A percentile compares a stretch with the other conserved stretches of the same genome.
Conservation (phyloP, 2,888 invertebrate species). For the Synanthedon formicaeformis region DNA sequence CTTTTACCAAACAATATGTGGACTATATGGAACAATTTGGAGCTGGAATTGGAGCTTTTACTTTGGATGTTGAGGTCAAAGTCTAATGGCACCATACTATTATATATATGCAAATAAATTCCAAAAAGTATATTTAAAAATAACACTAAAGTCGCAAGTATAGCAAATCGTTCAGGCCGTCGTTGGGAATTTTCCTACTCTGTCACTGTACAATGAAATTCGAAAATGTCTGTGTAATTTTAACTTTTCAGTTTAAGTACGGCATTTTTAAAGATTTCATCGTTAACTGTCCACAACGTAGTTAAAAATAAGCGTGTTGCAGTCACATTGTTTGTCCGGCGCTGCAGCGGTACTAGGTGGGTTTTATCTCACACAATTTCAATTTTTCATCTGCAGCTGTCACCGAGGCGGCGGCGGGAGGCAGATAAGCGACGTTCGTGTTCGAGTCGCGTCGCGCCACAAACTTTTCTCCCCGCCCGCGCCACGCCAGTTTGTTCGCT, state of each 20-base stretch:
- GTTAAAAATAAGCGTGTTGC: conserved; percentile 12
- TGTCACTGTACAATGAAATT: no score
- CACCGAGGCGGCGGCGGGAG: conserved; percentile 31
- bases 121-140: no score
- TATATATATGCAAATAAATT: no score
- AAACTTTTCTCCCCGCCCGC: conserved; percentile 40
- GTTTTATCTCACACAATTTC: conserved; percentile 71
- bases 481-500: conserved; percentile 61
- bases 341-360: conserved; percentile 57
- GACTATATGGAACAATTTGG: no score
- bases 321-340: conserved; percentile 51
- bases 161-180: no score
- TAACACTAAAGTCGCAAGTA: no score
- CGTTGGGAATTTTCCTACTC: no score
- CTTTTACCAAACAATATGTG: no score
- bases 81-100: no score
- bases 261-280: conserved; percentile 3
- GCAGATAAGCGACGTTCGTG: conserved; percentile 66
- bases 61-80: no score
- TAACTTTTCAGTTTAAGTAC: conserved; percentile 45
- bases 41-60: no score
- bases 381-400: conserved; percentile 71
- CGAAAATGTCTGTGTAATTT: no score
- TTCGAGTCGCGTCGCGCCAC: conserved; percentile 50
- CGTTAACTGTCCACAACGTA: neutral